Percentiles rank a stretch among this genome's conserved stretches.
phyloP scores from a whole-genome alignment of 2,113 vertebrate genomes.

The Seriola aureovittata region DNA sequence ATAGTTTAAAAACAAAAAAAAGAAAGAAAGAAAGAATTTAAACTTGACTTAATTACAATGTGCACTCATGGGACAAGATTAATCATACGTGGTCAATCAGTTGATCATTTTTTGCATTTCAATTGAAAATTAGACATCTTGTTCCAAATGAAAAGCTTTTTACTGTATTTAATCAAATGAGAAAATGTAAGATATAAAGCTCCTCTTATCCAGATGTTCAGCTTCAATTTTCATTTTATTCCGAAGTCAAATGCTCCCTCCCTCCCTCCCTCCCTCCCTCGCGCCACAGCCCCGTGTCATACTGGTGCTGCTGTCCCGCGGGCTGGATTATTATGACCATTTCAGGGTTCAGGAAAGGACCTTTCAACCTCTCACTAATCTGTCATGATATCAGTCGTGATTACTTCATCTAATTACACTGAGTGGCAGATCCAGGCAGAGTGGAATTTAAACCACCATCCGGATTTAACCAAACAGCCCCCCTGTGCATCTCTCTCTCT shows the following conservation, averaged over 20 bases:
- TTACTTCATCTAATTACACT: slow-evolving; percentile 72
- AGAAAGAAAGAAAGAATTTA: slow-evolving; percentile 14
- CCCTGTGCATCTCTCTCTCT: not conserved
- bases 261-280: not conserved
- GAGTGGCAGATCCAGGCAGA: slow-evolving; percentile 55
- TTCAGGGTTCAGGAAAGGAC: slow-evolving; percentile 61
- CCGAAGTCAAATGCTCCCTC: slow-evolving; percentile 52
- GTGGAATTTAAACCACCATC: slow-evolving; percentile 33
- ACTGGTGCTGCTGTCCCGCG: slow-evolving; percentile 34
- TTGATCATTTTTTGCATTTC: slow-evolving; percentile 39
- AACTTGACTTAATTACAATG: slow-evolving; percentile 17
- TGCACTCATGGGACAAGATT: slow-evolving; percentile 24
- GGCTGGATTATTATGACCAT: slow-evolving; percentile 53
- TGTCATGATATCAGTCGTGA: slow-evolving; percentile 63
- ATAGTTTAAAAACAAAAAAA: slow-evolving; percentile 33
- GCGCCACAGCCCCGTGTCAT: not conserved
- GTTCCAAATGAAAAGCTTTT: slow-evolving; percentile 45
- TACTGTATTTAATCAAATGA: slow-evolving; percentile 39
- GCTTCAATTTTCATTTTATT: slow-evolving; percentile 43
- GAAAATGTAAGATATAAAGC: slow-evolving; percentile 39
- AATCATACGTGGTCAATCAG: slow-evolving; percentile 35
- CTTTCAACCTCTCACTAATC: slow-evolving; percentile 58
- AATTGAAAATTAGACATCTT: slow-evolving; percentile 41
- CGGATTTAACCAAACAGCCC: slow-evolving; percentile 36
- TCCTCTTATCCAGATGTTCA: slow-evolving; percentile 57